Base-by-base conservation (phyloP, 2,888 invertebrate species). In the Itoplectis maculator region DNA sequence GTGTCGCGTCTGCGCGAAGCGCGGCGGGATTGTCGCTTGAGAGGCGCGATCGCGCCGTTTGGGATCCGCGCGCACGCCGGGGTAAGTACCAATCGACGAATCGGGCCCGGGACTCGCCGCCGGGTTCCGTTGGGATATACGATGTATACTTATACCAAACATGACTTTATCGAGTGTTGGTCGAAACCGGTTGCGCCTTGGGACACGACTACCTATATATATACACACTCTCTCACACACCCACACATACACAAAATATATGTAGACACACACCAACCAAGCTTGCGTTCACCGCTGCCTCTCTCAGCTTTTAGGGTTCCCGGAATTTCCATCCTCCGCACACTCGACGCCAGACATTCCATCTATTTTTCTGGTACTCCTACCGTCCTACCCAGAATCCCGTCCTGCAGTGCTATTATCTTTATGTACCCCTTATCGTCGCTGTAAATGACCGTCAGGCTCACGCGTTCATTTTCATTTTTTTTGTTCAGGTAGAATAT, bases 141-240 rank as follows among this genome's bases (percentile, higher is more conserved):
- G 59, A 47, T 29, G 63, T 66, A 66, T 45, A 35, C 45, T 20
- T 70, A 63, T 56, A 72, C 77, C 76, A 76, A 76, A 86, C 88
- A 87, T 88, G 87, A 88, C 87, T 88, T 87, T 89, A 88, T 88
- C 88, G 88, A 89, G 88, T 88, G 88, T 89, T 87, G 84, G 88
- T 85, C 86, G 86, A 87, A 89, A 89, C 89, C 89, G 89, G 89
- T 89, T 89, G 87, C 86, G 85, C 63, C 37, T n/a, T 59, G 29
- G 37, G 56, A 78, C 78, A 23, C 15, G 59, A 63, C 56, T 68
- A 59, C 49, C 9, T 18, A 20, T 51, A 51, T 51, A 15, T 15
- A 49, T 15, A 15, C 18, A 51, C 18, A 20, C 18, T 18, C 15
- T 18, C 0, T 0, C 1, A 20, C 18, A 51, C 15, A 51, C 0